A percentile compares a stretch with the other conserved stretches of the same genome.
These are phyloP conservation scores for Aleiodes alternator DNA, from an alignment of 2,888 invertebrate genomes.

Conservation along the genomic window DNA sequence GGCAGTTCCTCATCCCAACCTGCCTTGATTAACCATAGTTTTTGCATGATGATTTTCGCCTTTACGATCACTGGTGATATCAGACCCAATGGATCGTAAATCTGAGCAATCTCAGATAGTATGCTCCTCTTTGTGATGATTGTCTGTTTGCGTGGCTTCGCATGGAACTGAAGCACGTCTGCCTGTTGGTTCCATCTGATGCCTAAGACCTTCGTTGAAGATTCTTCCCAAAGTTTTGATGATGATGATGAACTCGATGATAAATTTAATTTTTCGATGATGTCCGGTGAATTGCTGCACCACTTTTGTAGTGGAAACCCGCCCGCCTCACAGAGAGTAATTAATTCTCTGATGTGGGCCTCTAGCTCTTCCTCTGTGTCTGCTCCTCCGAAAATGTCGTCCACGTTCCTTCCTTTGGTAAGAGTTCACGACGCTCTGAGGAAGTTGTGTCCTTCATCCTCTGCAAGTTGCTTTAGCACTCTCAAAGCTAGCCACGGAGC, in stretches of 20 bases:
- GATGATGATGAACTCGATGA: neutral
- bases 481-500: no score
- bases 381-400: neutral
- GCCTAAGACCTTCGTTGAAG: conserved; percentile 45
- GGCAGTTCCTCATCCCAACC: conserved; percentile 13
- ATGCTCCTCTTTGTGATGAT: no score
- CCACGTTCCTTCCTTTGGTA: no score
- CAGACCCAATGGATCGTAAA: conserved; percentile 40
- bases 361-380: neutral
- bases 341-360: conserved; percentile 22
- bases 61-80: neutral
- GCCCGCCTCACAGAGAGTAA: conserved; percentile 44
- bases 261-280: neutral
- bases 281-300: conserved; percentile 17
- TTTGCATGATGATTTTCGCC: no score
- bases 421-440: no score
- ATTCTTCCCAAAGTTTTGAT: neutral
- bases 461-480: no score
- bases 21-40: no score
- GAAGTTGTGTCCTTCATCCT: no score
- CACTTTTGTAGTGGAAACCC: conserved; percentile 49
- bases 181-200: conserved; percentile 44
- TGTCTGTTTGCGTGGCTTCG: no score
- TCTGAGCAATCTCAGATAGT: conserved; percentile 39
- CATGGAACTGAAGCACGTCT: no score